These are phyloP conservation scores for Notothenia rossii DNA, from an alignment of 2,113 vertebrate genomes.

Conservation along the genomic window DNA sequence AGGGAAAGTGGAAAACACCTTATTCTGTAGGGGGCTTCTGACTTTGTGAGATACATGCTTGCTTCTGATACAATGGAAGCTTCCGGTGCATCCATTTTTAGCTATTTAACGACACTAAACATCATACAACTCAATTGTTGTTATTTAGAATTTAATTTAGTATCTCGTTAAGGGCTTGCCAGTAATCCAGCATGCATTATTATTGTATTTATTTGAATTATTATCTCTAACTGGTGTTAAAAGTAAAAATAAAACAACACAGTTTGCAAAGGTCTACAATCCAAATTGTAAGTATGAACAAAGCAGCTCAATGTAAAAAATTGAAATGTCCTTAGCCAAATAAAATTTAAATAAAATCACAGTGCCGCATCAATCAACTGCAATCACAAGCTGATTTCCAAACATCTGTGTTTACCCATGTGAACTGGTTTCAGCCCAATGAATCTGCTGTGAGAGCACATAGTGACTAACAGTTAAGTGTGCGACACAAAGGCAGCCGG, in stretches of 20 bases:
- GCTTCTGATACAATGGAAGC: too few relatives aligned
- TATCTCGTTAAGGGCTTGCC: neutral
- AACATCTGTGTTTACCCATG: slow-evolving; percentile 23
- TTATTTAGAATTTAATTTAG: neutral
- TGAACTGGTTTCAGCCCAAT: slow-evolving; percentile 22
- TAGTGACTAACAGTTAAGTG: slow-evolving; percentile 40
- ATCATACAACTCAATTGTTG: neutral
- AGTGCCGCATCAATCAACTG: neutral
- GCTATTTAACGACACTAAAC: neutral
- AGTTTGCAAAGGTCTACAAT: neutral
- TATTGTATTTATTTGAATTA: slow-evolving; percentile 1
- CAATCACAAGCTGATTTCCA: slow-evolving; percentile 1
- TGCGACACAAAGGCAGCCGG: slow-evolving; percentile 23
- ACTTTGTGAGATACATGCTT: too few relatives aligned
- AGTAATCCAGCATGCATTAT: slow-evolving; percentile 3
- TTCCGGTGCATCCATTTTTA: neutral
- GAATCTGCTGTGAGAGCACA: slow-evolving; percentile 13
- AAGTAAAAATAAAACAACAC: neutral
- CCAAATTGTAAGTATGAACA: neutral
- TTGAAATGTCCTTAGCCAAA: neutral
- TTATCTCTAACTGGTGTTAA: neutral
- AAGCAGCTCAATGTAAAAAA: neutral
- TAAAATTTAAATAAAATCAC: neutral
- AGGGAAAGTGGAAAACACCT: neutral
- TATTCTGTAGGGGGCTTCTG: neutral